phyloP scores from a whole-genome alignment of 1,140 invertebrate species.

The Chelonus insularis region DNA sequence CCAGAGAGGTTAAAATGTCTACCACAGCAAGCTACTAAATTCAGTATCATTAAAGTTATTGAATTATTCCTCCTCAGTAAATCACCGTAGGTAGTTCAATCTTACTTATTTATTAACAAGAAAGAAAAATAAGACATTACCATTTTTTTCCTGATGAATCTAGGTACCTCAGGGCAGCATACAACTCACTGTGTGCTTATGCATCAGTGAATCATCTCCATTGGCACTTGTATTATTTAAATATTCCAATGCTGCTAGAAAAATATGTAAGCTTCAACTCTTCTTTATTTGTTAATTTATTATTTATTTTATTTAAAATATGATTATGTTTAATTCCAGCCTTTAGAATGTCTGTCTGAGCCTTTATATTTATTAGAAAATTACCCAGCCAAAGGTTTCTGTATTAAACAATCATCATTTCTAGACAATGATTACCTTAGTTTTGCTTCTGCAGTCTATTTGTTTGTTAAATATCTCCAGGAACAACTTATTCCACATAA shows the following conservation, averaged over 20 bases:
- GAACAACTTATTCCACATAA: conserved; percentile 69
- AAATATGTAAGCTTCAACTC: conserved; percentile 60
- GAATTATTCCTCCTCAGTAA: conserved; percentile 60
- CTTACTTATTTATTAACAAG: conserved; percentile 1
- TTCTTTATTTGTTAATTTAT: conserved; percentile 18
- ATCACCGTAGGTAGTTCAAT: conserved; percentile 54
- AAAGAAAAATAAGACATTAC: neutral
- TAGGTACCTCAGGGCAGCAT: conserved; percentile 66
- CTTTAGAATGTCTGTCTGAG: conserved; percentile 46
- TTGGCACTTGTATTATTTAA: conserved; percentile 73
- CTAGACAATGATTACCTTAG: conserved; percentile 43
- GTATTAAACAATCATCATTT: conserved; percentile 61
- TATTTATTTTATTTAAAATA: neutral
- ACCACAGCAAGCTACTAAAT: conserved; percentile 64
- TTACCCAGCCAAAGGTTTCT: conserved; percentile 68
- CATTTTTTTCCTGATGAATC: too few species aligned
- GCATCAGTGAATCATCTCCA: conserved; percentile 84
- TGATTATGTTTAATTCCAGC: conserved; percentile 59
- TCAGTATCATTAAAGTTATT: conserved; percentile 57
- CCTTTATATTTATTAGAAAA: conserved; percentile 58
- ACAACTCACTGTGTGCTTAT: conserved; percentile 77
- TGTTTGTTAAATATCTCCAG: conserved; percentile 62
- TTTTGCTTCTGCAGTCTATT: conserved; percentile 52
- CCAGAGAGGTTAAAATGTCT: conserved; percentile 62
- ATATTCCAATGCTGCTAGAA: conserved; percentile 67